A percentile compares a stretch with the other conserved stretches of the same genome.
Conservation (phyloP, 2,113 vertebrate genomes). For the Saccopteryx bilineata region DNA sequence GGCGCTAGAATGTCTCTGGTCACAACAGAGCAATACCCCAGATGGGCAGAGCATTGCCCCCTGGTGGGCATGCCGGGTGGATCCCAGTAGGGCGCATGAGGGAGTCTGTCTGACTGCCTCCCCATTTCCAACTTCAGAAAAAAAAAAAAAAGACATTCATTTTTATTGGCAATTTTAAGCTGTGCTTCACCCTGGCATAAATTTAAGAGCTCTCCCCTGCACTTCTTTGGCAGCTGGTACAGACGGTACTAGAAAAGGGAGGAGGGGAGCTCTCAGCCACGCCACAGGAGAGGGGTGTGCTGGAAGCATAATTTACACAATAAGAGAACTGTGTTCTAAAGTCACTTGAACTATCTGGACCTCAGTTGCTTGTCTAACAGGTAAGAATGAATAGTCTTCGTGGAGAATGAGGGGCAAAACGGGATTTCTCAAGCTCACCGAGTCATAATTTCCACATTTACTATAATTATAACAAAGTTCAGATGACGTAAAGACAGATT, state of each 20-base stretch:
- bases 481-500: conserved; percentile 4
- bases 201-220: background rate
- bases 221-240: background rate
- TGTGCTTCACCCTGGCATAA: background rate
- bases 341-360: conserved; percentile 13
- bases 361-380: background rate
- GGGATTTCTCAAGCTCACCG: background rate
- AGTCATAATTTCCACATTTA: conserved; percentile 53
- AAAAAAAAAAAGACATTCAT: background rate
- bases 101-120: too few species aligned
- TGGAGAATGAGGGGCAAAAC: background rate
- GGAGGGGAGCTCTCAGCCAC: background rate
- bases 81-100: too few species aligned
- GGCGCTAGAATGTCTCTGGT: too few species aligned
- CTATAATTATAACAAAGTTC: background rate
- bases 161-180: conserved; percentile 21
- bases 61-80: too few species aligned
- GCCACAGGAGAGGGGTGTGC: rapidly evolving
- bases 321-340: conserved; percentile 38
- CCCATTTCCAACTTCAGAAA: too few species aligned
- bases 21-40: too few species aligned
- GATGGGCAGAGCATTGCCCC: too few species aligned
- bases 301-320: background rate
- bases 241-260: background rate
- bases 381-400: conserved; percentile 38